Base-by-base conservation (phyloP, 2,888 invertebrate genomes). In the Himalopsyche kuldschensis region DNA sequence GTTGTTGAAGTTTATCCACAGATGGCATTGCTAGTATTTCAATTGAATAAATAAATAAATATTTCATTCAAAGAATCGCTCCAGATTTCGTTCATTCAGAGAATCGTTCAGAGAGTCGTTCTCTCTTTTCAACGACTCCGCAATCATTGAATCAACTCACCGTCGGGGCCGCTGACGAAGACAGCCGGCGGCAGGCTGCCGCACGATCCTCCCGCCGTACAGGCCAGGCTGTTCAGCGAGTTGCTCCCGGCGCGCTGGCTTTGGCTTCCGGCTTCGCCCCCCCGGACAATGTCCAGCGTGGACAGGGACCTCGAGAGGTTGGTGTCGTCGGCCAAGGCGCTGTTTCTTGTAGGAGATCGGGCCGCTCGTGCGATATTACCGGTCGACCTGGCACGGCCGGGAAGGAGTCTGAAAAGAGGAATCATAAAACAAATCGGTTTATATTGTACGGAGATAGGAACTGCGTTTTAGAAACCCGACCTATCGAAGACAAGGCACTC, bases 361-460 rank as follows among this genome's bases (percentile, higher is more conserved):
- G 79, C 35, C 10, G 81, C 78, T 15, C 86, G 79, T 20, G 85
- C 81, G n/a, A 86, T 85, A 32, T 86, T 86, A 5, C 86, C 86
- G 0, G 86, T 86, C 3, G 86, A 86, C 4, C 85, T 79, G 15
- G 86, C 86, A 3, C 86, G 76, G 15, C 85, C 84, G 5, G 86
- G 86, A 11, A 86, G 76, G 27, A 86, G 80, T 78, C 86, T 86
- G 17, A 6, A 79, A 41, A 15, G 41, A 3, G 32, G 15, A 79
- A 24, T 17, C 1, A 47, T 1, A 47, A 48, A 17, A 48, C 1
- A n/a, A n/a, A n/a, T n/a, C n/a, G n/a, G n/a, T n/a, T n/a, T n/a
- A n/a, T n/a, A n/a, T n/a, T n/a, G n/a, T n/a, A n/a, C n/a, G n/a
- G n/a, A n/a, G n/a, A n/a, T n/a, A n/a, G n/a, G n/a, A n/a, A n/a